Evolutionary conservation across 2,888 invertebrate genomes (phyloP), one percentile per base, ranked within the genome.

Genomic region (Drosophila sordidula): DNA sequence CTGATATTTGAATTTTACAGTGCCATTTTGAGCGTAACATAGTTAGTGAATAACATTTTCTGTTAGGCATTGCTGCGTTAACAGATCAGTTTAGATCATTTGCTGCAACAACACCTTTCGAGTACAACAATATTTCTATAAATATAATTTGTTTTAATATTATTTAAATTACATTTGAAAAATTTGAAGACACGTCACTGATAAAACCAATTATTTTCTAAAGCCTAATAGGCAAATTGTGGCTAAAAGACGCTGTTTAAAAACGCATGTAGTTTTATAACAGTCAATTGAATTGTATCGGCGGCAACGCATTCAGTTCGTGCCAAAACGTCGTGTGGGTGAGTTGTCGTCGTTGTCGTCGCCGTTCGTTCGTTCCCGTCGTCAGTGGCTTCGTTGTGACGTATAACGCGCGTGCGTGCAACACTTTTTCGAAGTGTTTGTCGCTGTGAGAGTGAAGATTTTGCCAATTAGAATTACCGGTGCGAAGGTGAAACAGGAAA

Each of bases 401-500:
- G 55, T 32, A 22, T 14, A 74, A 66, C 46, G 67, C 77, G 77
- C 80, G 80, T 80, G 79, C 75, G 75, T 75, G 75, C 69, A 78
- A 75, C 62, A 14, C 62, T 62, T 46, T 67, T 41, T 64, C 34
- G 6, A 59, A 55, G 50, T 44, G 56, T 22, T 57, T 54, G 51
- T 59, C 65, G 65, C 41, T 63, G 63, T 67, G 56, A 44, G 42
- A 52, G 49, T 70, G 70, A 29, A 8, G 8, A 63, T 78, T 64
- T 59, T 26, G 55, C 72, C 83, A 76, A 83, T 87, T 70, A 71
- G 70, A 82, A 76, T 52, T 82, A 88, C 80, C 89, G 87, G 89
- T 81, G 88, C 86, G 78, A 81, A 85, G 82, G 86, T 85, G 80
- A 81, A 88, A 88, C 89, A 86, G 83, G 66, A 86, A 69, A 68